phyloP scores from a whole-genome alignment of 2,888 invertebrate genomes.

The Diogma glabrata region DNA sequence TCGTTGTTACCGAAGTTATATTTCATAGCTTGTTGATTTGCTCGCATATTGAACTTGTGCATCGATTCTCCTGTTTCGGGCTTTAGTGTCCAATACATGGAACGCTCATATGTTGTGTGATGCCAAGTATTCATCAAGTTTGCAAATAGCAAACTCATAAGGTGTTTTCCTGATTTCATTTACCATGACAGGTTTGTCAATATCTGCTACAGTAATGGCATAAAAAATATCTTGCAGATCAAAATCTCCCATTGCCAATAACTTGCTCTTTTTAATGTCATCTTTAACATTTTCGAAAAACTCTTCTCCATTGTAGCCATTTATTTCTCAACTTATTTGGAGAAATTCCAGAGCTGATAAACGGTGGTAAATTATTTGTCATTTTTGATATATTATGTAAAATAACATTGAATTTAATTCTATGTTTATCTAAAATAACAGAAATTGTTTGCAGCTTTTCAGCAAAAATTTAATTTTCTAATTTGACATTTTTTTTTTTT shows the following conservation, averaged over 20 bases:
- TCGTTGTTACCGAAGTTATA: too few species aligned
- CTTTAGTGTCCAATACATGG: too few species aligned
- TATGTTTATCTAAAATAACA: too few species aligned
- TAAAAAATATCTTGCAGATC: neutral
- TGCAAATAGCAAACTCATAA: neutral
- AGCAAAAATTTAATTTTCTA: neutral
- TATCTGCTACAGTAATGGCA: neutral
- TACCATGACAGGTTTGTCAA: neutral
- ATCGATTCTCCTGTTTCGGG: too few species aligned
- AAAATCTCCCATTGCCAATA: neutral
- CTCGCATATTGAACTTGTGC: too few species aligned
- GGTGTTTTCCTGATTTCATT: neutral
- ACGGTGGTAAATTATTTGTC: neutral
- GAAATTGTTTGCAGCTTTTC: too few species aligned
- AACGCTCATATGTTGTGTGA: too few species aligned
- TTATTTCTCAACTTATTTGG: neutral
- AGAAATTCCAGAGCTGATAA: neutral
- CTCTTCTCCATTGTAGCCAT: neutral
- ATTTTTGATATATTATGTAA: too few species aligned
- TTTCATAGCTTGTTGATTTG: too few species aligned
- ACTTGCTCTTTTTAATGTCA: neutral
- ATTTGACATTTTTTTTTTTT: too few species aligned
- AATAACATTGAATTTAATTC: too few species aligned
- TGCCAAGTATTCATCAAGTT: too few species aligned
- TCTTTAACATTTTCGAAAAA: neutral